Evolutionary conservation across 2,888 invertebrate species (phyloP).

Genomic region (Sabellastarte sp.): DNA sequence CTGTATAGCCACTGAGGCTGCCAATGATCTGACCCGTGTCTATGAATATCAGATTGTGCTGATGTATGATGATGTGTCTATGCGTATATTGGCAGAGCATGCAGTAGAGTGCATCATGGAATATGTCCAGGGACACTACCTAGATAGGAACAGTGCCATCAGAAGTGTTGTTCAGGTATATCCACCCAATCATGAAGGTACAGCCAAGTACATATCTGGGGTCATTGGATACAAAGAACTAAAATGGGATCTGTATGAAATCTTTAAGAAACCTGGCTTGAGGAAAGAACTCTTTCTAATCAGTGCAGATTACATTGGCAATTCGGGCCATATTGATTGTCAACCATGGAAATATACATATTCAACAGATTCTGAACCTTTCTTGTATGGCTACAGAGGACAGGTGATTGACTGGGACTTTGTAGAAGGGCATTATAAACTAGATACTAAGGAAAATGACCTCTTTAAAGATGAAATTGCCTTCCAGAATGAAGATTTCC

Average conservation of each 20-base stretch:
- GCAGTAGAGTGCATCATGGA: constrained; percentile 28
- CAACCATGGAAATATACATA: constrained; percentile 16
- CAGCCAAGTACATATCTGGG: constrained; percentile 15
- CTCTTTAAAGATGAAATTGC: constrained; percentile 14
- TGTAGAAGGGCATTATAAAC: constrained; percentile 12
- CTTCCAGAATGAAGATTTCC: constrained; percentile 12
- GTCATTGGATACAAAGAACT: constrained; percentile 26
- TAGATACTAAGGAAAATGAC: constrained; percentile 16
- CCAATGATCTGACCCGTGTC: constrained; percentile 25
- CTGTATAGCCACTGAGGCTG: constrained; percentile 23
- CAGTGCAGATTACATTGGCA: neutral
- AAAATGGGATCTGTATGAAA: constrained; percentile 26
- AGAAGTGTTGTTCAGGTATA: constrained; percentile 17
- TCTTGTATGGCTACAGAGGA: constrained; percentile 27
- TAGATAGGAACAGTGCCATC: constrained; percentile 25
- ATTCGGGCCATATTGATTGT: neutral
- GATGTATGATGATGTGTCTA: constrained; percentile 20
- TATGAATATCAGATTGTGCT: constrained; percentile 30
- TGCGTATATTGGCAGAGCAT: constrained; percentile 24
- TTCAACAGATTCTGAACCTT: constrained; percentile 13
- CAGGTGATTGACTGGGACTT: constrained; percentile 26
- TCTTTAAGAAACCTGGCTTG: constrained; percentile 25
- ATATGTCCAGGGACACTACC: constrained; percentile 18
- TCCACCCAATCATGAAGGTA: constrained; percentile 5
- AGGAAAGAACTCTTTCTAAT: constrained; percentile 19